phyloP scores from a whole-genome alignment of 2,888 invertebrate species.

The Agrilus biguttatus region DNA sequence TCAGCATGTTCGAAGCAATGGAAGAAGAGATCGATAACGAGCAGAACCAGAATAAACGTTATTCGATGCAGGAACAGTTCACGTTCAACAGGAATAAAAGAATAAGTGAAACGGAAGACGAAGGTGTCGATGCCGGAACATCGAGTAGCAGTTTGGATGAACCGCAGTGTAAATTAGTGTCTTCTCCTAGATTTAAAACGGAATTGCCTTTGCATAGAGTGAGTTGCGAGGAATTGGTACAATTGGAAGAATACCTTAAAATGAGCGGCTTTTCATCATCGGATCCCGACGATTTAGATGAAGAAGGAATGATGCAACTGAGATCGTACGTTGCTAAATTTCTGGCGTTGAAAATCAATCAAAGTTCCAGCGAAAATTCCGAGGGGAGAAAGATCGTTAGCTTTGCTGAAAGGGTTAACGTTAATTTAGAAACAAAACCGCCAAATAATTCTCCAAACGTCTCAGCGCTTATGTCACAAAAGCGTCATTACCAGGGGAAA shows the following conservation, averaged over 20 bases:
- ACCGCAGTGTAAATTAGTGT: conserved; percentile 30
- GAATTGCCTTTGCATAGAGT: conserved; percentile 27
- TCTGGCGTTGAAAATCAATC: conserved; percentile 53
- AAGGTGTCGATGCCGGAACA: conserved; percentile 40
- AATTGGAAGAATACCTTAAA: conserved; percentile 56
- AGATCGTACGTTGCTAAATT: conserved; percentile 58
- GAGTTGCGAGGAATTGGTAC: conserved; percentile 48
- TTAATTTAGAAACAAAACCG: conserved; percentile 31
- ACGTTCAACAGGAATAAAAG: conserved; percentile 30
- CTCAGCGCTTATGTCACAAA: conserved; percentile 43
- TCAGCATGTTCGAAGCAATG: conserved; percentile 64
- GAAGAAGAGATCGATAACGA: conserved; percentile 36
- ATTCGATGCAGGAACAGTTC: conserved; percentile 64
- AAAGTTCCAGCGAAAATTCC: conserved; percentile 46
- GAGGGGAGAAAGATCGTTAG: conserved; percentile 61
- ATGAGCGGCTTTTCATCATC: conserved; percentile 55
- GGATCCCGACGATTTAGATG: conserved; percentile 52
- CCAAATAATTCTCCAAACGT: conserved; percentile 66
- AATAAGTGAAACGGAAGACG: conserved; percentile 38
- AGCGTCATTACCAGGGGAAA: conserved; percentile 39
- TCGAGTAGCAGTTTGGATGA: conserved; percentile 45
- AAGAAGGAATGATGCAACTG: conserved; percentile 54
- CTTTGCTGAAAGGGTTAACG: conserved; percentile 51
- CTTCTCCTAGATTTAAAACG: conserved; percentile 31
- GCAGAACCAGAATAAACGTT: conserved; percentile 41